Conservation (phyloP, 2,888 invertebrate genomes). For the Cheilosia urbana region DNA sequence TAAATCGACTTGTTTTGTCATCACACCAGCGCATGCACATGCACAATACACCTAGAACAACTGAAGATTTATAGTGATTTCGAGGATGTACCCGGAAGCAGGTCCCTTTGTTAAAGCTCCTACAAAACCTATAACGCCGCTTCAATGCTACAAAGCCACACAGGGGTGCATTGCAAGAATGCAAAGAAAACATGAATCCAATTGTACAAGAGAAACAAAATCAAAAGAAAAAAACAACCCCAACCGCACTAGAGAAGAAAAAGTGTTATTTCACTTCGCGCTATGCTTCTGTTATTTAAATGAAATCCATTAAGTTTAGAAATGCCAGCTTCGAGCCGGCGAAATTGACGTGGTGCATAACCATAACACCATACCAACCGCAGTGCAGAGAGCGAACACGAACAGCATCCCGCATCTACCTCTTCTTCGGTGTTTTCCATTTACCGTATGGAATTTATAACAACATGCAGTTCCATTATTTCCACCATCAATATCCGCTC, state of each 20-base stretch:
- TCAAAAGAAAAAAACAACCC: background rate
- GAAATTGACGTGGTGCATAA: conserved; percentile 26
- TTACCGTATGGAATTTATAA: conserved; percentile 68
- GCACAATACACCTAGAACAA: conserved; percentile 56
- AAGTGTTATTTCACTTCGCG: conserved; percentile 55
- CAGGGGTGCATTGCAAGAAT: conserved; percentile 33
- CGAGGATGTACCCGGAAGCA: conserved; percentile 25
- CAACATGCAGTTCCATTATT: conserved; percentile 73
- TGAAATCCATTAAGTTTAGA: conserved; percentile 72
- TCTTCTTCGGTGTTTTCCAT: conserved; percentile 32
- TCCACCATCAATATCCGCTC: conserved; percentile 74
- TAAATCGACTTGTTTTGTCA: conserved; percentile 61
- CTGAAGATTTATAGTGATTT: conserved; percentile 73
- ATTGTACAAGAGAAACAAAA: conserved; percentile 12
- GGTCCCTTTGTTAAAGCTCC: conserved; percentile 39
- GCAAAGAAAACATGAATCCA: conserved; percentile 18
- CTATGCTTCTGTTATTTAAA: conserved; percentile 71
- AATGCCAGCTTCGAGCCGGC: conserved; percentile 48
- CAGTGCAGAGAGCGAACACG: conserved; percentile 52
- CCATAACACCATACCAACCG: conserved; percentile 21
- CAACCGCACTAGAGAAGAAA: conserved; percentile 7
- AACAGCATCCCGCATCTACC: conserved; percentile 3
- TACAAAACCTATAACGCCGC: conserved; percentile 6
- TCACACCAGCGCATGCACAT: conserved; percentile 23
- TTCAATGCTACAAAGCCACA: conserved; percentile 36